Percentiles rank a stretch among this genome's conserved stretches.
Conservation (phyloP, 2,113 vertebrate genomes). For the Litocranius walleri region DNA sequence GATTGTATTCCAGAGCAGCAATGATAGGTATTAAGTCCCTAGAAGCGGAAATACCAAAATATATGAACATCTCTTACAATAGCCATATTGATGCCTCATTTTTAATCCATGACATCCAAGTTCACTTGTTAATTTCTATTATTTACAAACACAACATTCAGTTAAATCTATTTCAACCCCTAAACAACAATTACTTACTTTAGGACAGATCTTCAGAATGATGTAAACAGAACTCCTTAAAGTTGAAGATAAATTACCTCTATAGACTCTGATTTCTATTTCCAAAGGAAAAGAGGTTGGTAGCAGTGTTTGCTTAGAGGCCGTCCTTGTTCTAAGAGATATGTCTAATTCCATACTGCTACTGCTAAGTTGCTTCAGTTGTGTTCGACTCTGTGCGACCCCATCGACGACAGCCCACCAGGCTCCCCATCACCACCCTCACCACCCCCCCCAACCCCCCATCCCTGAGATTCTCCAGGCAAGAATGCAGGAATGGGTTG, state of each 20-base stretch:
- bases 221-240: slow-evolving; percentile 37
- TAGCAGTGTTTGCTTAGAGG: background rate
- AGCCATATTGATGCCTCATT: background rate
- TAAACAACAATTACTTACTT: slow-evolving; percentile 60
- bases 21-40: slow-evolving; percentile 98
- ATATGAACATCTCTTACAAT: rapidly evolving
- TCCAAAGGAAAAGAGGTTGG: background rate
- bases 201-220: slow-evolving; percentile 51
- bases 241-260: background rate
- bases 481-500: no score
- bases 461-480: no score
- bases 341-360: background rate
- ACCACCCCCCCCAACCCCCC: no score
- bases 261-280: background rate
- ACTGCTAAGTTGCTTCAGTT: no score
- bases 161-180: slow-evolving; percentile 53
- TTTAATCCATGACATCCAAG: slow-evolving; percentile 34
- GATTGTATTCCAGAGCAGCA: slow-evolving; percentile 96
- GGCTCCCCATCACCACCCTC: no score
- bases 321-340: background rate
- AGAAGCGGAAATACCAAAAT: slow-evolving; percentile 62
- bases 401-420: rapidly evolving
- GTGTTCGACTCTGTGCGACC: rapidly evolving
- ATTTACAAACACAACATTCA: slow-evolving; percentile 65
- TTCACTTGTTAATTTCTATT: slow-evolving; percentile 58